A percentile compares a stretch with the other conserved stretches of the same genome.
Conservation (phyloP, 2,797 vertebrate species). For the Sebastes goodei region DNA sequence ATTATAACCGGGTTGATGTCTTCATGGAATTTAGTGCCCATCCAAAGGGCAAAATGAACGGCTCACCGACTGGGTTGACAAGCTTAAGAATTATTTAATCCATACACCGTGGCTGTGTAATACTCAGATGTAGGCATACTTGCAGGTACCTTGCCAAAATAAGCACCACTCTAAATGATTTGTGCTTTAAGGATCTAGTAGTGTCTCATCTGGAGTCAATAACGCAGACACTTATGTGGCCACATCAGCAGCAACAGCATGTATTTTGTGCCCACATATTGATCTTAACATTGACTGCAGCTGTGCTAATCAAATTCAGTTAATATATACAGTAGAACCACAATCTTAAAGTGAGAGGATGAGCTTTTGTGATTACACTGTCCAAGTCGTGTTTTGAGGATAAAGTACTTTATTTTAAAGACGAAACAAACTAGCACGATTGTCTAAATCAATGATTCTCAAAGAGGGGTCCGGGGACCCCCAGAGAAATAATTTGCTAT, state of each 20-base stretch:
- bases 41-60: conserved; percentile 3
- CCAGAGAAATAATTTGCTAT: no score
- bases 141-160: background rate
- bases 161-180: conserved; percentile 4
- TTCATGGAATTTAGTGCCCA: background rate
- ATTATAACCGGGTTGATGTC: background rate
- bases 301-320: background rate
- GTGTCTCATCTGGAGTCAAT: conserved; percentile 1
- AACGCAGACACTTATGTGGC: background rate
- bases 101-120: background rate
- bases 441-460: background rate
- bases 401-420: background rate
- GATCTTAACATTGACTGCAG: conserved; percentile 3
- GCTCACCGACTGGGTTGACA: background rate
- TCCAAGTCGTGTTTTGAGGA: background rate
- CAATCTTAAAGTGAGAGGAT: no score
- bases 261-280: background rate
- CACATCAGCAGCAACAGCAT: background rate
- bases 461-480: no score
- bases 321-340: background rate
- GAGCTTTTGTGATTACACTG: background rate
- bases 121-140: background rate
- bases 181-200: background rate
- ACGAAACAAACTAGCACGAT: background rate
- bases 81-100: background rate